These are phyloP conservation scores for Holacanthus passer DNA, from an alignment of 2,113 vertebrate genomes.

Conservation along the genomic window DNA sequence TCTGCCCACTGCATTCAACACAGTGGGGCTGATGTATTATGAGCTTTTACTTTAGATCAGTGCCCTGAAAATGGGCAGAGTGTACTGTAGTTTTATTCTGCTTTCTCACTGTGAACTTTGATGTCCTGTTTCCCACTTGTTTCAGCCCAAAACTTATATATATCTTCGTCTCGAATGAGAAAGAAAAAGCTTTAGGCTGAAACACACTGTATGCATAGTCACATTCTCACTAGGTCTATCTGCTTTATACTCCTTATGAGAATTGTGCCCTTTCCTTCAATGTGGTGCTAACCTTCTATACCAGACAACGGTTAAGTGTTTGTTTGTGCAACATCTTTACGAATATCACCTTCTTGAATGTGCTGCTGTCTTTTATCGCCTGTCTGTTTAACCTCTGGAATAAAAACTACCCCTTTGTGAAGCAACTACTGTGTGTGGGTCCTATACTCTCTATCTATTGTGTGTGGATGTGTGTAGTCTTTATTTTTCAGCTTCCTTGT, in stretches of 20 bases:
- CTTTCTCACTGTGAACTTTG: conserved; percentile 66
- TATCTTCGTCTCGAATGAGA: conserved; percentile 19
- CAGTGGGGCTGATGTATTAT: background rate
- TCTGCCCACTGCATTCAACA: background rate
- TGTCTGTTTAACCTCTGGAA: conserved; percentile 74
- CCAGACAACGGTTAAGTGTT: conserved; percentile 48
- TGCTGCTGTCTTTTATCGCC: conserved; percentile 69
- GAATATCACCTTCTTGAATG: conserved; percentile 63
- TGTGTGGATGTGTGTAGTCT: conserved; percentile 16
- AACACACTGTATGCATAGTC: conserved; percentile 54
- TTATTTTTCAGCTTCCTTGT: background rate
- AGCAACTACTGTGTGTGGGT: conserved; percentile 60
- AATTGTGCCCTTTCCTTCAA: conserved; percentile 58
- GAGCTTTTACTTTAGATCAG: background rate
- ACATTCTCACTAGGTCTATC: conserved; percentile 49
- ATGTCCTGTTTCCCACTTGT: conserved; percentile 32
- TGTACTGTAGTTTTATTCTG: conserved; percentile 33
- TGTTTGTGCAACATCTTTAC: conserved; percentile 60
- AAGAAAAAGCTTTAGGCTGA: background rate
- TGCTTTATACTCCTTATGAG: conserved; percentile 47
- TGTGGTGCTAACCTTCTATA: conserved; percentile 69
- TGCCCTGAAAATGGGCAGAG: background rate
- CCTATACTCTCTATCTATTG: conserved; percentile 57
- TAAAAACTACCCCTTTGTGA: conserved; percentile 73
- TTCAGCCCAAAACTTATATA: conserved; percentile 24